phyloP scores from a whole-genome alignment of 2,888 invertebrate genomes.

The Ischnus inquisitorius region DNA sequence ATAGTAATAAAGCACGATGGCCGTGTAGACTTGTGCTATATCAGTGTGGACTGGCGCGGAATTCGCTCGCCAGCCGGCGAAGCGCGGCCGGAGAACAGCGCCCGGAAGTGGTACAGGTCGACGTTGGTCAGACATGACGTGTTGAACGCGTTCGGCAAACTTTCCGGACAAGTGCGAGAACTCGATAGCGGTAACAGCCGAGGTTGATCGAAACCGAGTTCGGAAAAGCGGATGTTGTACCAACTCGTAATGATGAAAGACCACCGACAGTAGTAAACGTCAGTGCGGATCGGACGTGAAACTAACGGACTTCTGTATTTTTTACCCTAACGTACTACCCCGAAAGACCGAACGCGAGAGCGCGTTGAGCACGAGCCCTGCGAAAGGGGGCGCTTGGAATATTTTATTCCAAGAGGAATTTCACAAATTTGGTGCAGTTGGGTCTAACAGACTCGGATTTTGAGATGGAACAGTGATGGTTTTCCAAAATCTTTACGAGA shows the following conservation, averaged over 20 bases:
- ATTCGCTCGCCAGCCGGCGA: slow-evolving; percentile 5
- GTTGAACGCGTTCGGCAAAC: slow-evolving; percentile 7
- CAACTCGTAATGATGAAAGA: not conserved
- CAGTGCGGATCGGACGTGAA: not conserved
- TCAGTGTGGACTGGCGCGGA: not conserved
- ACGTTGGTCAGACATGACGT: slow-evolving; percentile 37
- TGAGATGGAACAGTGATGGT: too few species aligned
- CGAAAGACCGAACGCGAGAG: too few species aligned
- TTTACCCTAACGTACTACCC: too few species aligned
- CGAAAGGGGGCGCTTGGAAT: too few species aligned
- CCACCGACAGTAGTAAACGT: slow-evolving; percentile 9
- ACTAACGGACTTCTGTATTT: not conserved
- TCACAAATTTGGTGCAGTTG: too few species aligned
- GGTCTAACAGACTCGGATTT: too few species aligned
- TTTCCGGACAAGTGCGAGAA: not conserved
- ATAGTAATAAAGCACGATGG: slow-evolving; percentile 17
- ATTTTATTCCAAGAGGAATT: too few species aligned
- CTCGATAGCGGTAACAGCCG: slow-evolving; percentile 22
- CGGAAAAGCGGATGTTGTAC: not conserved
- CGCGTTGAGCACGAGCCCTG: too few species aligned
- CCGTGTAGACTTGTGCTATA: slow-evolving; percentile 2
- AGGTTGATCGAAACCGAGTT: not conserved
- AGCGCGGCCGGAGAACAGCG: too few species aligned
- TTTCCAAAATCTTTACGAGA: too few species aligned
- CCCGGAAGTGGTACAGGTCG: slow-evolving; percentile 32